Conservation (phyloP, 2,797 vertebrate species). For the Chromis chromis region DNA sequence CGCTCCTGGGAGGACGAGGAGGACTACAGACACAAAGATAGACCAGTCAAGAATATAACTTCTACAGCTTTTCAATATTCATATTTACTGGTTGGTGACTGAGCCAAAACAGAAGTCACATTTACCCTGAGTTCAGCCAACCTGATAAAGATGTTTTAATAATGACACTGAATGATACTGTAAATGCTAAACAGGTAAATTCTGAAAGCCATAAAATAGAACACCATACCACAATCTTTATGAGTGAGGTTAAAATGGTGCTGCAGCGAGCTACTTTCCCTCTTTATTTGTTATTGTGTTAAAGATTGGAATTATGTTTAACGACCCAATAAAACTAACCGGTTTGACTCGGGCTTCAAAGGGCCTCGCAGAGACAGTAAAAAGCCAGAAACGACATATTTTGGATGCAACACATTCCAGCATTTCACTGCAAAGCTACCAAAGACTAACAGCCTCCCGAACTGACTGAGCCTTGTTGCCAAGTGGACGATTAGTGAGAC, state of each 20-base stretch:
- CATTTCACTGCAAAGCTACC: slow-evolving; percentile 1
- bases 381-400: not conserved
- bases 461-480: not conserved
- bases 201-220: not conserved
- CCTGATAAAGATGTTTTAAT: not conserved
- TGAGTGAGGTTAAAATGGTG: not conserved
- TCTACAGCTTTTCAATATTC: not conserved
- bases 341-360: slow-evolving; percentile 9
- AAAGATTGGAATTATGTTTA: not conserved
- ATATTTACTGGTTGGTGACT: not conserved
- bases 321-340: not conserved
- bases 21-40: slow-evolving; percentile 80
- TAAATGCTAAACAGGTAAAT: not conserved
- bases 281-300: not conserved
- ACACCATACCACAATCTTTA: not conserved
- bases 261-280: too few species aligned
- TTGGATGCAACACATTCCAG: not conserved
- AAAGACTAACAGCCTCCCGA: not conserved
- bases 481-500: not conserved
- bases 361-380: not conserved
- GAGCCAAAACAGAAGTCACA: not conserved
- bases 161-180: not conserved
- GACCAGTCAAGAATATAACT: not conserved
- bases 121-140: not conserved
- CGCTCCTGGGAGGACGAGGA: slow-evolving; percentile 98